These are phyloP conservation scores for Gari tellinella DNA, from an alignment of 2,888 invertebrate genomes.

Conservation along the genomic window DNA sequence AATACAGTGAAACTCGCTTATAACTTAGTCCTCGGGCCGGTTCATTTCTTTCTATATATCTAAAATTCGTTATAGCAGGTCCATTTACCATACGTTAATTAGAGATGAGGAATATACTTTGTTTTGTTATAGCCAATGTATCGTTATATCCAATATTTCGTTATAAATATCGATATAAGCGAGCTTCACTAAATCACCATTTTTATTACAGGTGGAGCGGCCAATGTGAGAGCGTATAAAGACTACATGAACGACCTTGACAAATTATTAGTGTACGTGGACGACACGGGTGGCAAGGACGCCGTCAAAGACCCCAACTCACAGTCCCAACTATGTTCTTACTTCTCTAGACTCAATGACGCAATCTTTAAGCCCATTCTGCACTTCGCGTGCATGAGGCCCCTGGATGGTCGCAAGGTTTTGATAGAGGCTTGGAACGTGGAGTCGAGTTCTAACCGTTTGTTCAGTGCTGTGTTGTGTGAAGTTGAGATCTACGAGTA, in stretches of 20 bases:
- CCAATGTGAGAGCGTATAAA: constrained; percentile 74
- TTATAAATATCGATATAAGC: no score
- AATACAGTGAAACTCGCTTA: no score
- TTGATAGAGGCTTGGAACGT: constrained; percentile 86
- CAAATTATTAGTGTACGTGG: constrained; percentile 85
- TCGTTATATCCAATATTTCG: no score
- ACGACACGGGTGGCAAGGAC: constrained; percentile 82
- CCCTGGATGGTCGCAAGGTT: constrained; percentile 85
- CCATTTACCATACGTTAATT: no score
- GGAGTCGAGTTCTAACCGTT: constrained; percentile 85
- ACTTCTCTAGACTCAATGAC: constrained; percentile 85
- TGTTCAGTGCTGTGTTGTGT: constrained; percentile 86
- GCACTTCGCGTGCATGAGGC: constrained; percentile 85
- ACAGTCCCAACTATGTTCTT: constrained; percentile 84
- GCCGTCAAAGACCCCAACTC: constrained; percentile 74
- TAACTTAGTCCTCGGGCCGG: no score
- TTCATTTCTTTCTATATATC: no score
- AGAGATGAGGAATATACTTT: no score
- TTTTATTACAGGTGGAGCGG: constrained; percentile 37
- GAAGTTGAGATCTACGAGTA: constrained; percentile 85
- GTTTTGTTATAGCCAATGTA: no score
- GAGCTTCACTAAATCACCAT: no score
- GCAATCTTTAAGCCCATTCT: constrained; percentile 85
- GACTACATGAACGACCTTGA: constrained; percentile 86
- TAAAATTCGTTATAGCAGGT: no score